Percentiles rank a stretch among this genome's conserved stretches.
Evolutionary conservation across 2,797 vertebrate species (phyloP).

Genomic region (Erpetoichthys calabaricus): DNA sequence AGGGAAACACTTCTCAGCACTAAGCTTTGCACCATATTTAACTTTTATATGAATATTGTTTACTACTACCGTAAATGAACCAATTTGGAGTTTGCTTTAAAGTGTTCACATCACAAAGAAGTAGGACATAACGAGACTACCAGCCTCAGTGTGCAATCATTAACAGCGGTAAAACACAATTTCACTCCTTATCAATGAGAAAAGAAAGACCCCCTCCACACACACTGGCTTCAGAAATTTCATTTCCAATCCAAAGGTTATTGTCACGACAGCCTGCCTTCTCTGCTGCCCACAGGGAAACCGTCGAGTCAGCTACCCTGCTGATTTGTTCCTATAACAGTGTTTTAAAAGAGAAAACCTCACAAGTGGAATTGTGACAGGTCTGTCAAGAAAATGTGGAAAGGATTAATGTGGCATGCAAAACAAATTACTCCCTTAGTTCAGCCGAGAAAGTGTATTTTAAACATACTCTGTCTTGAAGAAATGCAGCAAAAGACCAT

Average conservation of each 20-base stretch:
- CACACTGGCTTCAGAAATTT: conserved; percentile 40
- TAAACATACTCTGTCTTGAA: conserved; percentile 64
- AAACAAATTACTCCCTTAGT: conserved; percentile 69
- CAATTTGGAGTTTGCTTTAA: conserved; percentile 34
- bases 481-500: conserved; percentile 59
- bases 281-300: conserved; percentile 52
- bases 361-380: conserved; percentile 70
- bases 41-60: conserved; percentile 22
- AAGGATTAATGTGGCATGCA: conserved; percentile 78
- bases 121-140: conserved; percentile 44
- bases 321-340: conserved; percentile 63
- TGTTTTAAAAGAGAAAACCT: conserved; percentile 59
- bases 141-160: conserved; percentile 60
- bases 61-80: conserved; percentile 31
- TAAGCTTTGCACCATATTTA: conserved; percentile 30
- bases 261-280: conserved; percentile 44
- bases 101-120: conserved; percentile 45
- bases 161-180: conserved; percentile 59
- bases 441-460: conserved; percentile 69
- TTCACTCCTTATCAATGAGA: conserved; percentile 37
- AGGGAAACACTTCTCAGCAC: conserved; percentile 4
- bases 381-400: conserved; percentile 78
- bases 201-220: conserved; percentile 40
- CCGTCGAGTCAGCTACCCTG: conserved; percentile 70
- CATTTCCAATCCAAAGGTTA: conserved; percentile 37